These are phyloP conservation scores for Pantherophis vulpinus DNA, from an alignment of 2,797 vertebrate genomes.

Conservation along the genomic window DNA sequence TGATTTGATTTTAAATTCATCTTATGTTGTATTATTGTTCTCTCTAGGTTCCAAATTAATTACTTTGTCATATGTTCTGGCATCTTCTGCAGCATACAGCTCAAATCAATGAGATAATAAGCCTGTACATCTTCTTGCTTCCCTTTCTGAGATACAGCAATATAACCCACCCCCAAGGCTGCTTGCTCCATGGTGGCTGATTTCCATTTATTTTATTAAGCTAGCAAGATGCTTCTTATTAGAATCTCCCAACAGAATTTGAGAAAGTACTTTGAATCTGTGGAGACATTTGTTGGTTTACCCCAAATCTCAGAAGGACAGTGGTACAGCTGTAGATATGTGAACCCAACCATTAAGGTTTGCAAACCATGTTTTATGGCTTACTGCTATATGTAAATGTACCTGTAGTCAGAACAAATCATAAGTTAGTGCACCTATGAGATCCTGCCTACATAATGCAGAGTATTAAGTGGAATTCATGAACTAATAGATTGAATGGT, in stretches of 20 bases:
- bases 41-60: not conserved
- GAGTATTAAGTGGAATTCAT: not conserved
- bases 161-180: conserved; percentile 5
- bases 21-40: not conserved
- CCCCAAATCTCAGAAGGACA: not conserved
- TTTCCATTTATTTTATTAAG: not conserved
- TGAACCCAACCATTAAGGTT: not conserved
- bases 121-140: conserved; percentile 1
- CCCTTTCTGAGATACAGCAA: not conserved
- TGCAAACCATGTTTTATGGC: not conserved
- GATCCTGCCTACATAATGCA: not conserved
- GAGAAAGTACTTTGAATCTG: not conserved
- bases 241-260: not conserved
- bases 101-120: conserved; percentile 4
- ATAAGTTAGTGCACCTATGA: not conserved
- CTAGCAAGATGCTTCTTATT: not conserved
- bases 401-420: not conserved
- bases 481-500: not conserved
- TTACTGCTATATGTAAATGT: not conserved
- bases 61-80: conserved; percentile 22
- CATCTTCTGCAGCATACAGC: not conserved
- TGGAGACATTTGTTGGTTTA: not conserved
- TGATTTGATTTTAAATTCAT: conserved; percentile 11
- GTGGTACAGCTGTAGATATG: not conserved
- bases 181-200: not conserved